Conservation (phyloP, 2,797 vertebrate species). For the Hirundo rustica region DNA sequence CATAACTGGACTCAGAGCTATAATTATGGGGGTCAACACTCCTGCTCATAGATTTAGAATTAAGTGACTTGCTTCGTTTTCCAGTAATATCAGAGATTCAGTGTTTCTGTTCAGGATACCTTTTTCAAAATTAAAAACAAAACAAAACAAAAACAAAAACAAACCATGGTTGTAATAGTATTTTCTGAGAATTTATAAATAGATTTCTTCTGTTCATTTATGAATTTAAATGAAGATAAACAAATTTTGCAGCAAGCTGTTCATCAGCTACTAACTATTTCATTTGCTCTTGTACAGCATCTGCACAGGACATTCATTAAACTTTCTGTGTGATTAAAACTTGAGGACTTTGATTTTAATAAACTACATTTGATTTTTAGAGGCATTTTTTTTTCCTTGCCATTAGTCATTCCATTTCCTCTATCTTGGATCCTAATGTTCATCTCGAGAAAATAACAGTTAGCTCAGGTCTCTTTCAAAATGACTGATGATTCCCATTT, state of each 20-base stretch:
- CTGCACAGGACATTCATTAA: not conserved
- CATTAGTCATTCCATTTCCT: constrained; percentile 23
- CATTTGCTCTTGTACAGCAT: not conserved
- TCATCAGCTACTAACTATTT: not conserved
- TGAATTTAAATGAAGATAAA: constrained; percentile 9
- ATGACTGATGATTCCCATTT: constrained; percentile 38
- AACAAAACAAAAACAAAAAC: not conserved
- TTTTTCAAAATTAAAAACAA: not conserved
- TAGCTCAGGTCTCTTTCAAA: constrained; percentile 36
- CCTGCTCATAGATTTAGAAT: not conserved
- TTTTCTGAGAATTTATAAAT: not conserved
- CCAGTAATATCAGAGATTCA: not conserved
- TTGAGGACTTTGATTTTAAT: not conserved
- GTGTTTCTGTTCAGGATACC: not conserved
- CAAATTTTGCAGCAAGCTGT: not conserved
- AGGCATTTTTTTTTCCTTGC: not conserved
- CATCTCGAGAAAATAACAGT: constrained; percentile 28
- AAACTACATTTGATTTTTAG: not conserved
- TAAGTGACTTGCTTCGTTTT: not conserved
- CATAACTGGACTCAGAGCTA: not conserved
- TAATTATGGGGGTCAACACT: not conserved
- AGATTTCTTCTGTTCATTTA: not conserved
- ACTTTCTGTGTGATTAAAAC: constrained; percentile 2
- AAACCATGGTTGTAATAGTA: not conserved
- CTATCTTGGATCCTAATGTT: constrained; percentile 24